phyloP scores from a whole-genome alignment of 2,797 vertebrate species.

The Siniperca scherzeri region DNA sequence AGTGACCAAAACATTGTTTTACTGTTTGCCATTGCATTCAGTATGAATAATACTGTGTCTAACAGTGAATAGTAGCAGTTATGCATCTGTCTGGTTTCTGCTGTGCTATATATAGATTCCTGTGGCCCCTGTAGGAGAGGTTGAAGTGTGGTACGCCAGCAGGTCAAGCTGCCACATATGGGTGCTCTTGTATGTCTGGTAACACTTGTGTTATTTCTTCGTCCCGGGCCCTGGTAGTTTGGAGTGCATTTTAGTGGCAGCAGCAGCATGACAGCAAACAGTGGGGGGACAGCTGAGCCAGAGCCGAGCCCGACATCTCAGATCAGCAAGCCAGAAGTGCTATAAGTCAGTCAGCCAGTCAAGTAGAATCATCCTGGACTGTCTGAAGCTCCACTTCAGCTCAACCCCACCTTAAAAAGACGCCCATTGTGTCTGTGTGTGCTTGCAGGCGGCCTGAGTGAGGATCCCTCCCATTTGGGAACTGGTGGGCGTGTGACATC shows the following conservation, averaged over 20 bases:
- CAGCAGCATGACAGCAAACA: constrained; percentile 19
- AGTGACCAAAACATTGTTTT: neutral
- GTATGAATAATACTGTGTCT: constrained; percentile 14
- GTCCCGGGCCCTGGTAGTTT: constrained; percentile 47
- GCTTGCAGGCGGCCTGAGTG: constrained; percentile 51
- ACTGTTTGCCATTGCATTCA: neutral
- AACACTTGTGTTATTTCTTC: constrained; percentile 74
- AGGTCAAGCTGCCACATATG: constrained; percentile 74
- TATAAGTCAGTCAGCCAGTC: constrained; percentile 25
- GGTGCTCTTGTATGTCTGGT: constrained; percentile 57
- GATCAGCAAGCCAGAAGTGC: constrained; percentile 9
- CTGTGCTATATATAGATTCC: constrained; percentile 59
- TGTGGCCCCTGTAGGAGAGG: constrained; percentile 46
- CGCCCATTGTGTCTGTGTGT: constrained; percentile 73
- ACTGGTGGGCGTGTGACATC: constrained; percentile 73
- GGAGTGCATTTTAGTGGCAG: constrained; percentile 45
- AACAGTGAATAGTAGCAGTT: constrained; percentile 34
- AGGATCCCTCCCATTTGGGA: constrained; percentile 75
- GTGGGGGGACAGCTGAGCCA: constrained; percentile 16
- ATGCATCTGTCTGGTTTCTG: constrained; percentile 36
- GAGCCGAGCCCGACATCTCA: constrained; percentile 14
- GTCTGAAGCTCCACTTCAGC: constrained; percentile 29
- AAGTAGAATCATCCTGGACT: constrained; percentile 28
- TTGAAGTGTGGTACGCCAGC: constrained; percentile 58
- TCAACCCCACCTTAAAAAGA: constrained; percentile 66